A percentile compares a stretch with the other conserved stretches of the same genome.
phyloP scores from a whole-genome alignment of 2,113 vertebrate species.

The Neolamprologus brichardi region DNA sequence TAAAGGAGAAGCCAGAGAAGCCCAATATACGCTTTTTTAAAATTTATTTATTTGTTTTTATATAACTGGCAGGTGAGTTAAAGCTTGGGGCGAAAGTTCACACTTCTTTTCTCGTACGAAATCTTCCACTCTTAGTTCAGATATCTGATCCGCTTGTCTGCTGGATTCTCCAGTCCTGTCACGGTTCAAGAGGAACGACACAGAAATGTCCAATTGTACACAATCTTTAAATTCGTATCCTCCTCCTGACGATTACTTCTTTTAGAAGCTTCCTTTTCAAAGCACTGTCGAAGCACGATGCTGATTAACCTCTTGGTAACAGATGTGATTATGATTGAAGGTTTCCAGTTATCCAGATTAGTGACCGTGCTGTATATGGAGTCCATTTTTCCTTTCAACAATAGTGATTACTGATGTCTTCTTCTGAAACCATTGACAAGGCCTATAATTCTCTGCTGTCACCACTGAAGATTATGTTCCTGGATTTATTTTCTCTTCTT shows the following conservation, averaged over 20 bases:
- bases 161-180: not conserved
- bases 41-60: not conserved
- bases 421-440: not conserved
- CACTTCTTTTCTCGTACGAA: slow-evolving; percentile 32
- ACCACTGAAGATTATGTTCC: not conserved
- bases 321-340: not conserved
- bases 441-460: rapidly evolving
- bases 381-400: not conserved
- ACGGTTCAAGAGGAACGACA: not conserved
- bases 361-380: rapidly evolving
- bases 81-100: slow-evolving; percentile 39
- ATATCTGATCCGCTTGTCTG: not conserved
- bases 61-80: not conserved
- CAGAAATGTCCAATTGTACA: rapidly evolving
- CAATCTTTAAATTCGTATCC: rapidly evolving
- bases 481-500: not conserved
- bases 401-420: rapidly evolving
- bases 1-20: not conserved
- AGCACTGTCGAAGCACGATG: rapidly evolving
- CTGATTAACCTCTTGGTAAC: not conserved
- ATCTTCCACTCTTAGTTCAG: rapidly evolving
- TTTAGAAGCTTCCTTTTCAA: not conserved
- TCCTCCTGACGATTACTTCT: not conserved
- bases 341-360: not conserved
- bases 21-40: rapidly evolving